phyloP scores from a whole-genome alignment of 2,797 vertebrate genomes.

The Hapalemur alaotrensis region DNA sequence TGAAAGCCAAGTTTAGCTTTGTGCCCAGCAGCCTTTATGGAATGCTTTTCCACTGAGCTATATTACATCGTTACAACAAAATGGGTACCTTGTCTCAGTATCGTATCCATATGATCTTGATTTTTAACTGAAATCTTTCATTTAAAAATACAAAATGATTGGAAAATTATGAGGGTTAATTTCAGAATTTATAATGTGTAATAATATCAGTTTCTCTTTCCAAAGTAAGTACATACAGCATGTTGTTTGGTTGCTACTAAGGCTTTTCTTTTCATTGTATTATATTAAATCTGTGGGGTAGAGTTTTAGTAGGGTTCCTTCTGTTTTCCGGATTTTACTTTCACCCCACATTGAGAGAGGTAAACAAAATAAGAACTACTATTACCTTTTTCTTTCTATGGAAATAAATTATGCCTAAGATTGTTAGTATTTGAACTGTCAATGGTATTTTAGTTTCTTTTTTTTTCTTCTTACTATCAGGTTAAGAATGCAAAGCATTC shows the following conservation, averaged over 20 bases:
- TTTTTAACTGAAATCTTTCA: constrained; percentile 2
- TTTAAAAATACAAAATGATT: not conserved
- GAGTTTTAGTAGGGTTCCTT: not conserved
- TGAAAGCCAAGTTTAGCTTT: constrained; percentile 29
- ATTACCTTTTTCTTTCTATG: not conserved
- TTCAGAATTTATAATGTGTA: not conserved
- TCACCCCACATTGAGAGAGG: not conserved
- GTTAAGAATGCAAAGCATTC: constrained; percentile 15
- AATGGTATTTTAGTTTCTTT: not conserved
- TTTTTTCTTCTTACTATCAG: not conserved
- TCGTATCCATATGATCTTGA: not conserved
- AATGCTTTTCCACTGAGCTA: not conserved
- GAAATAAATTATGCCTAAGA: constrained; percentile 12
- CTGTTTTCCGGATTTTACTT: not conserved
- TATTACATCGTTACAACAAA: constrained; percentile 2
- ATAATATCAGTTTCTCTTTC: not conserved
- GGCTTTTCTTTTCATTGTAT: not conserved
- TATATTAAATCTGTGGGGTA: not conserved
- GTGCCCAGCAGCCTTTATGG: not conserved
- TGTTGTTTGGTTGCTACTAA: not conserved
- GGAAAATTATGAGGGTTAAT: not conserved
- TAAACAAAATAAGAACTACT: not conserved
- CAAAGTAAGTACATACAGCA: not conserved
- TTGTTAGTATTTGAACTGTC: constrained; percentile 20
- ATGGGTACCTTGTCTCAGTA: not conserved